Percentiles rank a stretch among this genome's conserved stretches.
phyloP scores from a whole-genome alignment of 2,797 vertebrate species.

The Protosalanx chinensis region DNA sequence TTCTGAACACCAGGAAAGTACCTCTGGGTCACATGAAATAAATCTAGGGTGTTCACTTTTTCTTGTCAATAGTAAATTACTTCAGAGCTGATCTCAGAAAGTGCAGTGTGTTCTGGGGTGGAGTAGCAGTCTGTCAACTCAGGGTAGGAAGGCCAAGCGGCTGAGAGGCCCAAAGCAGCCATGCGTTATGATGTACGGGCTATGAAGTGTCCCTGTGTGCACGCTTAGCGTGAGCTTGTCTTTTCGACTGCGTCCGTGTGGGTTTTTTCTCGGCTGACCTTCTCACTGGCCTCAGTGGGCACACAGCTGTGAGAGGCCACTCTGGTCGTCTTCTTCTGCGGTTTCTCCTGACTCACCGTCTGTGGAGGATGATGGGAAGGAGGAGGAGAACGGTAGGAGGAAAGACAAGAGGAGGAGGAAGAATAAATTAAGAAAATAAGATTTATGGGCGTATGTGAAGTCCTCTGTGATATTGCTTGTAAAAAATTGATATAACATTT shows the following conservation, averaged over 20 bases:
- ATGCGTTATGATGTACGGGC: no score
- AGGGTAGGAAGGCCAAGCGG: neutral
- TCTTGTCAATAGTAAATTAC: neutral
- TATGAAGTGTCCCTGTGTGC: neutral
- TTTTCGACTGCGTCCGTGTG: neutral
- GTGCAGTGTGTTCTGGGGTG: neutral
- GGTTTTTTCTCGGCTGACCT: conserved; percentile 46
- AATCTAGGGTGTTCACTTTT: conserved; percentile 4
- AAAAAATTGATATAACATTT: no score
- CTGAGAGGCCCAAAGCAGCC: neutral
- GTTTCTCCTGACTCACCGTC: conserved; percentile 39
- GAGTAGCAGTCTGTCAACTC: neutral
- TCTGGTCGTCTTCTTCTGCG: conserved; percentile 40
- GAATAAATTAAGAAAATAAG: neutral
- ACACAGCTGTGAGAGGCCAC: conserved; percentile 44
- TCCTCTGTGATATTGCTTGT: no score
- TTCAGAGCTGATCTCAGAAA: neutral
- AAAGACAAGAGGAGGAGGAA: neutral
- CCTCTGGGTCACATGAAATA: neutral
- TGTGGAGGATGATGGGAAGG: conserved; percentile 1
- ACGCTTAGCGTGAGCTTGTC: neutral
- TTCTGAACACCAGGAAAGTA: neutral
- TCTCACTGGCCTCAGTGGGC: conserved; percentile 46
- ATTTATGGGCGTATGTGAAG: no score
- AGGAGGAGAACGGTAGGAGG: neutral